A percentile compares a stretch with the other conserved stretches of the same genome.
Evolutionary conservation across 1,140 invertebrate genomes (phyloP).

Genomic region (Holcopasites calliopsidis): DNA sequence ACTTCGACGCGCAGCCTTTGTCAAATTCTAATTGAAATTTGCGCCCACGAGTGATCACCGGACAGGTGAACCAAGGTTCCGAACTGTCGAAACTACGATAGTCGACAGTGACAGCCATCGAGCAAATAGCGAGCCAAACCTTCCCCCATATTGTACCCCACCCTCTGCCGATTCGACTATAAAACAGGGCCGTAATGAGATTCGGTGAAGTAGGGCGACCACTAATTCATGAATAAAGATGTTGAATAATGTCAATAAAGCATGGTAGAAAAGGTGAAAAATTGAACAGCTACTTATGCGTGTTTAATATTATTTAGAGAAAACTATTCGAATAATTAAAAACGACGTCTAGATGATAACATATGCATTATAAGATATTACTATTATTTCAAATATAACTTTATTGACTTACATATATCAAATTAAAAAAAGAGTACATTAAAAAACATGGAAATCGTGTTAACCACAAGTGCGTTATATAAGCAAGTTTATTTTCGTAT

Average conservation of each 20-base stretch:
- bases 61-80: neutral
- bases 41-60: neutral
- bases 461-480: neutral
- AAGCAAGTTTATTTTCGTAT: neutral
- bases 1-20: neutral
- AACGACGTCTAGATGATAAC: too few relatives aligned
- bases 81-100: conserved; percentile 50
- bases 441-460: too few relatives aligned
- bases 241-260: neutral
- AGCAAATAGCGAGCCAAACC: conserved; percentile 44
- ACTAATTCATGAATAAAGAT: neutral
- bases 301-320: too few relatives aligned
- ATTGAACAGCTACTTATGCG: too few relatives aligned
- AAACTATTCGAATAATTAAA: too few relatives aligned
- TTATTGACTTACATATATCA: neutral
- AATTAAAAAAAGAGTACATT: neutral
- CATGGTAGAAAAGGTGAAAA: neutral
- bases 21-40: neutral
- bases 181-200: conserved; percentile 39
- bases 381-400: neutral
- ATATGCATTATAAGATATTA: too few relatives aligned
- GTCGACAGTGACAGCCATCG: conserved; percentile 47
- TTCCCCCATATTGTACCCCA: conserved; percentile 40
- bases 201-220: neutral
- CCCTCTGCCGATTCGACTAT: conserved; percentile 38